Evolutionary conservation across 1,140 invertebrate genomes (phyloP).

Genomic region (Venustaconcha ellipsiformis): DNA sequence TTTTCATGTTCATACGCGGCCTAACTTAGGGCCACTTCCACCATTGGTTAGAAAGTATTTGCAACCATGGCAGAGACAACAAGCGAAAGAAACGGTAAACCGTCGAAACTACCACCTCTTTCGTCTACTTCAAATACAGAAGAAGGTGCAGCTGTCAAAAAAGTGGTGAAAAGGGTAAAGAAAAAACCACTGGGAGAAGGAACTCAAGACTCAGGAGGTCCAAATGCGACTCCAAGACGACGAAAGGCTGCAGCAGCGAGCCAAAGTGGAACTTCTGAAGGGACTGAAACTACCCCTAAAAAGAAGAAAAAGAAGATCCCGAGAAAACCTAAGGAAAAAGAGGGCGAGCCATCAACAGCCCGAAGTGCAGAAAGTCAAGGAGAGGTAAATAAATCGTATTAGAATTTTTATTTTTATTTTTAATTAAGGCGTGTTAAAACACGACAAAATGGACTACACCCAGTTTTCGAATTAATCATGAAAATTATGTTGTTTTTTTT

Average conservation of each 20-base stretch:
- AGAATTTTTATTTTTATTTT: neutral
- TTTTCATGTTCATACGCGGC: too few relatives aligned
- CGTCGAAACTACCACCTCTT: constrained; percentile 41
- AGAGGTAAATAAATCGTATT: constrained; percentile 18
- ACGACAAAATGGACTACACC: too few relatives aligned
- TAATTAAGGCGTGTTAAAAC: too few relatives aligned
- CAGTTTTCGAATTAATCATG: too few relatives aligned
- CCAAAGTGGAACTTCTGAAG: constrained; percentile 5
- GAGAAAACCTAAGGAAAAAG: constrained; percentile 30
- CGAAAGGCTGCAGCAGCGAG: constrained; percentile 35
- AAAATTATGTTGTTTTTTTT: too few relatives aligned
- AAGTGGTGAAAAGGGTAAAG: constrained; percentile 45
- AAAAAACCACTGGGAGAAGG: constrained; percentile 39
- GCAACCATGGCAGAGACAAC: constrained; percentile 44
- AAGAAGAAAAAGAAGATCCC: constrained; percentile 47
- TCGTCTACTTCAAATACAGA: constrained; percentile 10
- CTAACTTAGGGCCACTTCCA: too few relatives aligned
- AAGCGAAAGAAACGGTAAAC: constrained; percentile 18
- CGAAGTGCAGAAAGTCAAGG: constrained; percentile 42
- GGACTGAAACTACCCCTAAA: constrained; percentile 25
- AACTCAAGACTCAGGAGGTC: constrained; percentile 19
- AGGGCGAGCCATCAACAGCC: constrained; percentile 38
- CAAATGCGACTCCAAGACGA: constrained; percentile 28
- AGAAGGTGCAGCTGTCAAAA: constrained; percentile 32
- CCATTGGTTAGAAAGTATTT: too few relatives aligned